Evolutionary conservation across 64 coral and sea anemone genomes (phyloP).

Genomic region (Montipora sp.): DNA sequence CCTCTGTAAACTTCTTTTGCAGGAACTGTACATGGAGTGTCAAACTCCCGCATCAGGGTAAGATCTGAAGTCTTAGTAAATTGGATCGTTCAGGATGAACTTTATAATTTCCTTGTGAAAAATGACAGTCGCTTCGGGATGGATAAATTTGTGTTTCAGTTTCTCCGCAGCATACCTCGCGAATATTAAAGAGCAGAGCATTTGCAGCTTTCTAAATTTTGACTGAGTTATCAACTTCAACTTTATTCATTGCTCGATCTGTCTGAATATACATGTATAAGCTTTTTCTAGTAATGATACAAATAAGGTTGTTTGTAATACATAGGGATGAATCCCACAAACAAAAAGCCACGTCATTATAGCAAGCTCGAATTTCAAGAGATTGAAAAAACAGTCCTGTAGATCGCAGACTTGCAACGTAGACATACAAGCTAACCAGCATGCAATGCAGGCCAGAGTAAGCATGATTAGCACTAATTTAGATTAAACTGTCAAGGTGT

Average conservation of each 20-base stretch:
- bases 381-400: background rate
- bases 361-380: background rate
- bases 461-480: background rate
- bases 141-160: background rate
- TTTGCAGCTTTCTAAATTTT: background rate
- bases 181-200: background rate
- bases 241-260: background rate
- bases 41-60: conserved; percentile 1
- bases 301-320: too few species aligned
- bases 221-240: background rate
- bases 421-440: background rate
- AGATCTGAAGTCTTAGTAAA: background rate
- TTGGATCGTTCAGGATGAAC: background rate
- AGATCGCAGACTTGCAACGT: background rate
- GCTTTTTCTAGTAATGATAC: too few species aligned
- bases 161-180: background rate
- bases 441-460: background rate
- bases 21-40: background rate
- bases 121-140: background rate
- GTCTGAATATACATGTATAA: background rate
- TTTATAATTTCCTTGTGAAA: background rate
- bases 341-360: background rate
- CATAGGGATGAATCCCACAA: background rate
- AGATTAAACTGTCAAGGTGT: background rate
- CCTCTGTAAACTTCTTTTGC: background rate